phyloP scores from a whole-genome alignment of 1,140 invertebrate species.

The Leptoteleia sp. region DNA sequence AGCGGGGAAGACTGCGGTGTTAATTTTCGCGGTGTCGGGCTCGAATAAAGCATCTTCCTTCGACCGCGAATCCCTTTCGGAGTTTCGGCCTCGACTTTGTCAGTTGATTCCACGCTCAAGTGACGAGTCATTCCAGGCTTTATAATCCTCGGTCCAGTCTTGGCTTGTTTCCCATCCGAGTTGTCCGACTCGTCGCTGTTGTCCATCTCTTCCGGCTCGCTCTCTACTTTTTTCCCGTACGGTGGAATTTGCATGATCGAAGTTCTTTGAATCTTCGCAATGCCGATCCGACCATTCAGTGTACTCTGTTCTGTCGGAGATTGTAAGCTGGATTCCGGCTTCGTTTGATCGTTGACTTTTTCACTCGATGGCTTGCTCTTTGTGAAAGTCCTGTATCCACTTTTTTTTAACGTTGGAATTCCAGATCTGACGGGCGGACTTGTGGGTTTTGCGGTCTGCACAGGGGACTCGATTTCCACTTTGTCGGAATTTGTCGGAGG shows the following conservation, averaged over 20 bases:
- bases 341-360: background rate
- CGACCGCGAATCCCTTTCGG: slow-evolving; percentile 88
- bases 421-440: slow-evolving; percentile 73
- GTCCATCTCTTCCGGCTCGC: slow-evolving; percentile 31
- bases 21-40: slow-evolving; percentile 71
- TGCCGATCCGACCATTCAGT: slow-evolving; percentile 4
- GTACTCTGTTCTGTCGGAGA: background rate
- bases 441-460: slow-evolving; percentile 8
- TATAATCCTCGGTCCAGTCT: slow-evolving; percentile 76
- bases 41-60: slow-evolving; percentile 86
- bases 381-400: slow-evolving; percentile 45
- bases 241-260: background rate
- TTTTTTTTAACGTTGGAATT: slow-evolving; percentile 79
- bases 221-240: background rate
- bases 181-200: slow-evolving; percentile 69
- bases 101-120: slow-evolving; percentile 72
- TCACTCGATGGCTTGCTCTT: slow-evolving; percentile 13
- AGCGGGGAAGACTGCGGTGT: slow-evolving; percentile 75
- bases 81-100: slow-evolving; percentile 73
- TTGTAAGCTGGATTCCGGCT: background rate
- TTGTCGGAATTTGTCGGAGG: background rate
- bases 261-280: slow-evolving; percentile 32
- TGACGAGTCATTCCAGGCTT: slow-evolving; percentile 74
- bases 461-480: slow-evolving; percentile 9
- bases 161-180: slow-evolving; percentile 82